Conservation (phyloP, 2,113 vertebrate species). For the Ammodytes marinus region DNA sequence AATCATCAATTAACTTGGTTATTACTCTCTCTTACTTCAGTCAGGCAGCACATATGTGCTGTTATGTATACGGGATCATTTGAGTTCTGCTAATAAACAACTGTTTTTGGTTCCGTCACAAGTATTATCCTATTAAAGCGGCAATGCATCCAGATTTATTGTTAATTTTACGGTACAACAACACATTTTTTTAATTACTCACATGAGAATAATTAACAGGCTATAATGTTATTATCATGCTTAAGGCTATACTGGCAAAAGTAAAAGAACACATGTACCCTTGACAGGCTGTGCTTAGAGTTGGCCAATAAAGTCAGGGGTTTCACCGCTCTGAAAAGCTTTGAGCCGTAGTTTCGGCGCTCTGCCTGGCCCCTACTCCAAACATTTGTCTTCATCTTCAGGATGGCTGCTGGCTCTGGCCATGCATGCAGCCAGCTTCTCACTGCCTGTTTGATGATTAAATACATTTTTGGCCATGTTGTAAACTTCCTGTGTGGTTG, state of each 20-base stretch:
- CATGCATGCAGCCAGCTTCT: slow-evolving; percentile 64
- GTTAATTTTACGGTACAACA: slow-evolving; percentile 56
- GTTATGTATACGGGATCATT: slow-evolving; percentile 40
- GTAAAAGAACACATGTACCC: slow-evolving; percentile 50
- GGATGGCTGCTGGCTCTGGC: slow-evolving; percentile 66
- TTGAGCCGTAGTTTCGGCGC: slow-evolving; percentile 54
- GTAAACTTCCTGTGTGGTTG: slow-evolving; percentile 85
- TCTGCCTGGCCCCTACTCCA: slow-evolving; percentile 51
- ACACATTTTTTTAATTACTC: slow-evolving; percentile 50
- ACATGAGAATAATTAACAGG: slow-evolving; percentile 72
- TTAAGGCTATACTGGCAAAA: slow-evolving; percentile 45
- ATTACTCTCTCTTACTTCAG: slow-evolving; percentile 60
- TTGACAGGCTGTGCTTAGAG: slow-evolving; percentile 41
- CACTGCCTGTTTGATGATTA: slow-evolving; percentile 78
- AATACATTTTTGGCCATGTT: slow-evolving; percentile 79
- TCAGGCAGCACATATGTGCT: slow-evolving; percentile 65
- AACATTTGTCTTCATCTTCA: slow-evolving; percentile 79
- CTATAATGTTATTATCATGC: slow-evolving; percentile 34
- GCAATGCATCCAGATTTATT: slow-evolving; percentile 55
- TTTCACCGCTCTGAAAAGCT: slow-evolving; percentile 21
- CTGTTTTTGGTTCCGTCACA: slow-evolving; percentile 43
- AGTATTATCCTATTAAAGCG: slow-evolving; percentile 70
- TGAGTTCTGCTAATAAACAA: slow-evolving; percentile 66
- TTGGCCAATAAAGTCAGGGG: slow-evolving; percentile 49
- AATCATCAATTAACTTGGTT: slow-evolving; percentile 74